Evolutionary conservation across 2,113 vertebrate genomes (phyloP), one percentile per base, ranked within the genome.

Genomic region (Oreochromis tanganicae): DNA sequence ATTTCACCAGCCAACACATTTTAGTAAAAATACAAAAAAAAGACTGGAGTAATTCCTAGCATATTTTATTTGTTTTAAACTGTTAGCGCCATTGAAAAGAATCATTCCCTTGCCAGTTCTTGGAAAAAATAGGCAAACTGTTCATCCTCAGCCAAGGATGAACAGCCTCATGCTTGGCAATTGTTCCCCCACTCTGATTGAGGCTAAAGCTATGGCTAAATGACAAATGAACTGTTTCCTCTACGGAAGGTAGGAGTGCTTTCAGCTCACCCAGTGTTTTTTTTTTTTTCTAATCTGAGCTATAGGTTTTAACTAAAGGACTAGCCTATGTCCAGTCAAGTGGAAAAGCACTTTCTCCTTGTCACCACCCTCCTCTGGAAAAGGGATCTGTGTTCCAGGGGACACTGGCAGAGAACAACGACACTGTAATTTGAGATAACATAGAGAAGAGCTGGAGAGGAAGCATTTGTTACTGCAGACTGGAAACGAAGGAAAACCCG

Each of bases 301-400:
- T 81, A 43, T 82, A 41, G 54, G 80, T 87, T 86, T 92, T 85
- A 91, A 88, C 92, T 87, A 83, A 91, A 93, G 48, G 73, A 93
- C 85, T 61, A 90, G 83, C 48, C 84, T 88, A 81, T 66, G 86
- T 88, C 85, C 85, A 92, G 89, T 91, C 91, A 89, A 92, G 88
- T 92, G 91, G 93, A 94, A 95, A 94, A 96, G 95, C 86, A 89
- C 91, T 94, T 94, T 91, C 91, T 85, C 83, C 80, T 82, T 86
- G 85, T 93, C 85, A 83, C 84, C 83, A 63, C 17, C n/a, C 73
- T 2, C 41, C 80, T 85, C 85, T 36, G 61, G 86, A 82, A 52
- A 88, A 82, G 9, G 19, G 29, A 85, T 79, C 86, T 61, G 46
- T 73, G 46, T 63, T 91, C 36, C 29, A 32, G 19, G 24, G 50